A percentile compares a stretch with the other conserved stretches of the same genome.
Evolutionary conservation across 2,888 invertebrate species (phyloP).

Genomic region (Euplexia lucipara): DNA sequence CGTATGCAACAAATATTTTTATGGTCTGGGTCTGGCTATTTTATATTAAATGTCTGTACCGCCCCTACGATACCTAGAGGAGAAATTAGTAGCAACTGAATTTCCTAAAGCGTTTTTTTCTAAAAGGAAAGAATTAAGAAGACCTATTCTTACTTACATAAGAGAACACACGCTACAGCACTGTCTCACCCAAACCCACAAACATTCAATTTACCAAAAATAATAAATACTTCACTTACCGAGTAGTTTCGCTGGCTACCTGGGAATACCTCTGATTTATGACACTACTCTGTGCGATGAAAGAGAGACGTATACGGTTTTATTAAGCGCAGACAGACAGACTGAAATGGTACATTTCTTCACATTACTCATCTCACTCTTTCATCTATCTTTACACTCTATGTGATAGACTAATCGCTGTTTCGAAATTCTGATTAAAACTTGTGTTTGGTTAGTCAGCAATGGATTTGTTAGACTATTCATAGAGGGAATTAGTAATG

Average conservation of each 20-base stretch:
- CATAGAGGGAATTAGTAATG: neutral
- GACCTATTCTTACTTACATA: neutral
- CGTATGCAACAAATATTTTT: too few species aligned
- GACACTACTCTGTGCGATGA: slow-evolving; percentile 47
- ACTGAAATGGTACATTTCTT: slow-evolving; percentile 29
- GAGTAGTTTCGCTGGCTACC: slow-evolving; percentile 33
- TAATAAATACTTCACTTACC: slow-evolving; percentile 43
- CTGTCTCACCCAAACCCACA: neutral
- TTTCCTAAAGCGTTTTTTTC: too few species aligned
- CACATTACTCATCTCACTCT: slow-evolving; percentile 39
- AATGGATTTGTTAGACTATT: neutral
- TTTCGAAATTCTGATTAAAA: slow-evolving; percentile 41
- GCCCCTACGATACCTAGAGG: too few species aligned
- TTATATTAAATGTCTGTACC: too few species aligned
- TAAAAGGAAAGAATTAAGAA: too few species aligned
- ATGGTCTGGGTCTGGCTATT: too few species aligned
- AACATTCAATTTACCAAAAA: slow-evolving; percentile 48
- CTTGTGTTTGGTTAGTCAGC: slow-evolving; percentile 4
- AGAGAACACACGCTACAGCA: neutral
- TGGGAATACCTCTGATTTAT: slow-evolving; percentile 56
- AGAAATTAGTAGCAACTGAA: too few species aligned
- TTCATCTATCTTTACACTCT: slow-evolving; percentile 29
- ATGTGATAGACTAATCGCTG: slow-evolving; percentile 33
- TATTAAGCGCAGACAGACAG: slow-evolving; percentile 42
- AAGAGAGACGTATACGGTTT: slow-evolving; percentile 51